These are phyloP conservation scores for Erebia palarica DNA, from an alignment of 2,888 invertebrate species.

Conservation along the genomic window DNA sequence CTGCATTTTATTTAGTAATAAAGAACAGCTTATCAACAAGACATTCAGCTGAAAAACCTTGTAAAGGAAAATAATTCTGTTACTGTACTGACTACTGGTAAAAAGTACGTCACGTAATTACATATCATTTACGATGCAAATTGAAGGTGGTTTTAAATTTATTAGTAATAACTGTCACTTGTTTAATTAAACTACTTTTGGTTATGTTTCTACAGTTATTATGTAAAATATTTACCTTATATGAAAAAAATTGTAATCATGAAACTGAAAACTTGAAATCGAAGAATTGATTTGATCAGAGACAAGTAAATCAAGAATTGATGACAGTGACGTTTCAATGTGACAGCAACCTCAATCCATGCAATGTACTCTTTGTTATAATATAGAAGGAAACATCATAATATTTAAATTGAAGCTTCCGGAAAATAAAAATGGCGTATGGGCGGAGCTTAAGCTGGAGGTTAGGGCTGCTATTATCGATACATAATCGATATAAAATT, in stretches of 20 bases:
- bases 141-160: not conserved
- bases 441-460: no score
- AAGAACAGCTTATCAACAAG: constrained; percentile 9
- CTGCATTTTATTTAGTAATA: constrained; percentile 40
- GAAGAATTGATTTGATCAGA: not conserved
- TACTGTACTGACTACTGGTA: not conserved
- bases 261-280: not conserved
- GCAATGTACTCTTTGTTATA: no score
- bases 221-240: not conserved
- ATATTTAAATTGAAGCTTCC: no score
- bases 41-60: constrained; percentile 27
- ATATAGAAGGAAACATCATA: no score
- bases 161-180: not conserved
- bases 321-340: no score
- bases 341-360: no score
- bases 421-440: no score
- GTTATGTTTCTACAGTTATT: not conserved
- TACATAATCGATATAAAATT: no score
- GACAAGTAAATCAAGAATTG: no score
- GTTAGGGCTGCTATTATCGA: no score
- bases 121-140: not conserved
- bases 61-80: constrained; percentile 1
- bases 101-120: constrained; percentile 13
- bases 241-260: not conserved
- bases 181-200: not conserved